These are phyloP conservation scores for Muscidifurax raptorellus DNA, from an alignment of 1,140 invertebrate species.

Conservation along the genomic window DNA sequence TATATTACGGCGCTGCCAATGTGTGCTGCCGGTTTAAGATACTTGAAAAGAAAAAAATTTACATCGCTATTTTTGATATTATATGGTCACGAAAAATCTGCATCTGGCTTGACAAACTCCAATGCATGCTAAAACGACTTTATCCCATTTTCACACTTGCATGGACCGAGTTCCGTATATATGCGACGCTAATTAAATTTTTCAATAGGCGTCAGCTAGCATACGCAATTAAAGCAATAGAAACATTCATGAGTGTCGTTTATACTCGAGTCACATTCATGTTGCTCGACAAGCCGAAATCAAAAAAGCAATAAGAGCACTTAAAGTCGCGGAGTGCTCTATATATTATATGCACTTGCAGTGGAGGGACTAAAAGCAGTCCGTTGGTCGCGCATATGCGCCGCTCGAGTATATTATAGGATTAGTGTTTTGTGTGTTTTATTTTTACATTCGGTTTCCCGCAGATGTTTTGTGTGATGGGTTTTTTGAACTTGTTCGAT, in stretches of 20 bases:
- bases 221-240: neutral
- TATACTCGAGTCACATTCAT: neutral
- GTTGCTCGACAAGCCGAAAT: neutral
- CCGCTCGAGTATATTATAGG: neutral
- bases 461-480: neutral
- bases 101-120: neutral
- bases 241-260: neutral
- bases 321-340: neutral
- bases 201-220: neutral
- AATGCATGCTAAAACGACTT: neutral
- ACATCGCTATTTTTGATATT: too few species aligned
- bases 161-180: neutral
- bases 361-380: neutral
- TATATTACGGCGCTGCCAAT: neutral
- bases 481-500: neutral
- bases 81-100: too few species aligned
- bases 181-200: neutral
- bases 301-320: neutral
- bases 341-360: neutral
- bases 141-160: neutral
- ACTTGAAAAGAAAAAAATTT: too few species aligned
- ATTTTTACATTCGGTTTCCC: neutral
- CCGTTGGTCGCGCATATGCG: conserved; percentile 15
- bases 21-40: too few species aligned
- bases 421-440: neutral